Conservation (phyloP, 1,140 invertebrate genomes). For the Microplitis mediator region DNA sequence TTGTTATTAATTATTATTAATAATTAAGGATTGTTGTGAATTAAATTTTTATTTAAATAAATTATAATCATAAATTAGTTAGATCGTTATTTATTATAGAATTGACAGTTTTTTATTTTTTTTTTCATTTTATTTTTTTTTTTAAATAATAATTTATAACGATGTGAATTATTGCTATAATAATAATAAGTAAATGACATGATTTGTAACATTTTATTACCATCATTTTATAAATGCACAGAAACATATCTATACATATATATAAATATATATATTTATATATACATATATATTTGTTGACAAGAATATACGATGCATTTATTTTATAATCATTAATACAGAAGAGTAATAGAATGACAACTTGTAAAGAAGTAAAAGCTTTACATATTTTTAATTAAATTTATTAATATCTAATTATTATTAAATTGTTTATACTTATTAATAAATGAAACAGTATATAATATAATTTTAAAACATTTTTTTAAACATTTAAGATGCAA, state of each 20-base stretch:
- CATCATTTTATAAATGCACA: slow-evolving; percentile 52
- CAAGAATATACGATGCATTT: slow-evolving; percentile 38
- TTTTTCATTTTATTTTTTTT: neutral
- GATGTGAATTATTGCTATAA: neutral
- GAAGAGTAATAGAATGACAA: too few relatives aligned
- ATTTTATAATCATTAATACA: slow-evolving; percentile 25
- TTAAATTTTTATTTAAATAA: neutral
- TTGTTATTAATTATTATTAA: neutral
- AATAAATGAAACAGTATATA: too few relatives aligned
- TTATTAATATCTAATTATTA: too few relatives aligned
- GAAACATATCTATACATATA: slow-evolving; percentile 47
- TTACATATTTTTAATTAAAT: too few relatives aligned
- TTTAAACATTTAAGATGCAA: slow-evolving; percentile 1
- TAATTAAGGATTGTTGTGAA: neutral
- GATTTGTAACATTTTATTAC: slow-evolving; percentile 48
- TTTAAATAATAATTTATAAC: neutral
- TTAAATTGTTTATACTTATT: too few relatives aligned
- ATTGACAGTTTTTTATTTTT: neutral
- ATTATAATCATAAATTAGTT: neutral
- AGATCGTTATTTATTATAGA: neutral
- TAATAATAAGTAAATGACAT: slow-evolving; percentile 27
- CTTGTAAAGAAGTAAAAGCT: too few relatives aligned
- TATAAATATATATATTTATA: too few relatives aligned
- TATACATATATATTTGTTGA: slow-evolving; percentile 37
- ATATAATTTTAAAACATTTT: too few relatives aligned